A percentile compares a stretch with the other conserved stretches of the same genome.
These are phyloP conservation scores for Graphium colonna DNA, from an alignment of 2,888 invertebrate species.

Conservation along the genomic window DNA sequence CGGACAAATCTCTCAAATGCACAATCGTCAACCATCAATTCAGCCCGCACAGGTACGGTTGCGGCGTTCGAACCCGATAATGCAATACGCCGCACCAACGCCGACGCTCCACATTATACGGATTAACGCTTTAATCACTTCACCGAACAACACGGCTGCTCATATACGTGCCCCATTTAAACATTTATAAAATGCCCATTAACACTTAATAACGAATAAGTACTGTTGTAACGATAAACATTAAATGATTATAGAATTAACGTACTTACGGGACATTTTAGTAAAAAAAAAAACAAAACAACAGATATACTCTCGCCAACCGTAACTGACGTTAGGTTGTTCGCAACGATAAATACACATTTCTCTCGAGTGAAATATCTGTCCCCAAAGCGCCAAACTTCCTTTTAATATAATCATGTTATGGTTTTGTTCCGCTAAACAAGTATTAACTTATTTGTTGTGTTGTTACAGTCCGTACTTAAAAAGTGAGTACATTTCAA, in stretches of 20 bases:
- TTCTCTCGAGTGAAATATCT: slow-evolving; percentile 22
- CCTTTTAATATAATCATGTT: slow-evolving; percentile 19
- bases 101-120: neutral
- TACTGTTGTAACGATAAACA: too few relatives aligned
- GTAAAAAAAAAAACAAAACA: slow-evolving; percentile 7
- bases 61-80: slow-evolving; percentile 18
- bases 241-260: too few relatives aligned
- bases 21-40: slow-evolving; percentile 54
- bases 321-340: slow-evolving; percentile 9
- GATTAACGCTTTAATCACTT: slow-evolving; percentile 1
- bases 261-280: too few relatives aligned
- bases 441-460: slow-evolving; percentile 6
- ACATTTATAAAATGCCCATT: too few relatives aligned
- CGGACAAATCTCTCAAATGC: slow-evolving; percentile 66
- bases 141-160: neutral
- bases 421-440: slow-evolving; percentile 6
- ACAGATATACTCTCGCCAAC: slow-evolving; percentile 10
- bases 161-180: too few relatives aligned
- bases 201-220: too few relatives aligned
- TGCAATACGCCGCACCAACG: slow-evolving; percentile 16
- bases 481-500: neutral
- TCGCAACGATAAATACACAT: slow-evolving; percentile 18
- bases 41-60: slow-evolving; percentile 20
- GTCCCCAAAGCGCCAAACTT: slow-evolving; percentile 16
- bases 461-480: neutral